Evolutionary conservation across 1,140 invertebrate species (phyloP), one percentile per base, ranked within the genome.

Genomic region (Nebria ingens): DNA sequence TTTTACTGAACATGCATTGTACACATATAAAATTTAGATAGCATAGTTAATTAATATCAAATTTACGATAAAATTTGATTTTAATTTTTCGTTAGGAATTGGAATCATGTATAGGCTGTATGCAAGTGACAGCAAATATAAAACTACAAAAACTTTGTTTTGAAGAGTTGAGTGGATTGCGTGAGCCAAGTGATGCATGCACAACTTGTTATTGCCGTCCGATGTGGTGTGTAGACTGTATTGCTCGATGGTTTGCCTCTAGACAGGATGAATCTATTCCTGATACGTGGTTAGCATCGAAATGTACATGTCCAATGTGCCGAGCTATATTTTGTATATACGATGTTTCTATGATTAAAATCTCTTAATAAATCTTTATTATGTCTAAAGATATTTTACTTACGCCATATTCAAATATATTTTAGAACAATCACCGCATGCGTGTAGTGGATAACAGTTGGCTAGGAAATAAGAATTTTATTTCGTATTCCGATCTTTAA

Each of bases 231-330:
- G 71, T 84, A 6, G 79, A 87, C 58, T 92, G 89, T 67, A 81
- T 92, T 76, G 89, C 84, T 1, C 87, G 86, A 69, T 95, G 92
- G 91, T 91, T 89, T 76, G 89, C 87, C 23, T 84, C 87, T 49
- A 80, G 89, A 42, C 91, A 93, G 73, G 83, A 88, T 64, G 80
- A 86, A 60, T 73, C 79, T 29, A 69, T 76, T 40, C 82, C 85
- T 20, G 81, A 87, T 62, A 79, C 78, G 0, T 96, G 93, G 93
- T 73, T 95, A 34, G 78, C 81, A 20, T 83, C 85, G n/a, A 89
- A 86, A 68, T 89, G 89, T 68, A 85, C 88, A 1, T 95, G 92
- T 71, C 92, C 92, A 13, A 86, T 92, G 56, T 96, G 92, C 65
- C 75, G 91, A 61, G 84, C 87, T 25, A 77, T 72, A 52, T 96